Evolutionary conservation across 1,140 invertebrate species (phyloP).

Genomic region (Phocides pigmalion): DNA sequence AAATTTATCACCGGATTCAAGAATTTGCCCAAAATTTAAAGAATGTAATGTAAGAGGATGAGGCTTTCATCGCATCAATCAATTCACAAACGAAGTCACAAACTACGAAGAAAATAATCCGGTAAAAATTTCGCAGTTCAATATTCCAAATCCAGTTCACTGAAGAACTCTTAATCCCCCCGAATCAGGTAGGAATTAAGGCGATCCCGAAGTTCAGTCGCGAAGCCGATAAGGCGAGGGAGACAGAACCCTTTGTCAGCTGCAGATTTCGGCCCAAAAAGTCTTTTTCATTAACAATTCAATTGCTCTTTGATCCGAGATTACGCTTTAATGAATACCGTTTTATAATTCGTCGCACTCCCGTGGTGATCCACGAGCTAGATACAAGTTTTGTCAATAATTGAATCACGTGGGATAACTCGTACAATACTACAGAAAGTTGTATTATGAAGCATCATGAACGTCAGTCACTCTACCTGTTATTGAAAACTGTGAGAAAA

Average conservation of each 20-base stretch:
- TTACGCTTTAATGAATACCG: constrained; percentile 1
- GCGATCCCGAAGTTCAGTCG: constrained; percentile 11
- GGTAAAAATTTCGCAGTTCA: constrained; percentile 8
- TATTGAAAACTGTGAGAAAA: too few species aligned
- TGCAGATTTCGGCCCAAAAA: constrained; percentile 15
- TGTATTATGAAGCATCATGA: too few species aligned
- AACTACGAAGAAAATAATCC: constrained; percentile 9
- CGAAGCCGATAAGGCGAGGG: constrained; percentile 10
- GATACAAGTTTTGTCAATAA: too few species aligned
- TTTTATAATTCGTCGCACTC: not conserved
- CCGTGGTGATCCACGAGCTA: too few species aligned
- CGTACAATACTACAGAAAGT: too few species aligned
- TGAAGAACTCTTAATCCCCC: constrained; percentile 13
- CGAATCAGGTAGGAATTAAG: constrained; percentile 21
- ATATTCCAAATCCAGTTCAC: constrained; percentile 8
- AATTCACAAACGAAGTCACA: not conserved
- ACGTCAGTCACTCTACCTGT: too few species aligned
- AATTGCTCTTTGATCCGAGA: constrained; percentile 24
- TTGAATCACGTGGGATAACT: too few species aligned
- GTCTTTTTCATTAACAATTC: constrained; percentile 16
- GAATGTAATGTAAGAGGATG: too few species aligned
- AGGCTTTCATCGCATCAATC: not conserved
- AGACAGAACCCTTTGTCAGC: constrained; percentile 20
- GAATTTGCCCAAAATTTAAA: too few species aligned
- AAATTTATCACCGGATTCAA: too few species aligned